Percentiles rank a stretch among this genome's conserved stretches.
Evolutionary conservation across 1,140 invertebrate genomes (phyloP).

Genomic region (Philopotamus ludificatus): DNA sequence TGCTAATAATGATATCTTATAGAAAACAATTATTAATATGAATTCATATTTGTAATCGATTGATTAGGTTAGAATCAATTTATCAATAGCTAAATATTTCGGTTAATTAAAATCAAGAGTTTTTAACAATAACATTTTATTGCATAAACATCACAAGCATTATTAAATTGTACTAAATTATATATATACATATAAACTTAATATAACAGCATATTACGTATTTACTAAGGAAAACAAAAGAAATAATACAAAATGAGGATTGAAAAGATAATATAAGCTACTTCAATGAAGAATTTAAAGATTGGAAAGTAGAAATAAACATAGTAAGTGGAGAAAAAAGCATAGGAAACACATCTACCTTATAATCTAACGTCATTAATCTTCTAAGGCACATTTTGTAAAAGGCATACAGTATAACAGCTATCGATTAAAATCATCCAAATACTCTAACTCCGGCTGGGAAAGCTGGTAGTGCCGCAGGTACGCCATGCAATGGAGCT

Average conservation of each 20-base stretch:
- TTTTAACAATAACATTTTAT: constrained; percentile 5
- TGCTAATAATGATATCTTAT: no score
- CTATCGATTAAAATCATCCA: not conserved
- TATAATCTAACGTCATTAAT: constrained; percentile 28
- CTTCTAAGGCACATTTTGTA: constrained; percentile 32
- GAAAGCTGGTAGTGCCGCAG: constrained; percentile 25
- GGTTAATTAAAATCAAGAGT: no score
- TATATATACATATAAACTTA: constrained; percentile 11
- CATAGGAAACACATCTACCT: constrained; percentile 9
- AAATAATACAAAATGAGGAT: constrained; percentile 2
- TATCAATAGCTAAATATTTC: no score
- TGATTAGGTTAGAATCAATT: no score
- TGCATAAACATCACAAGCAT: constrained; percentile 19
- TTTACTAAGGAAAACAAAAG: not conserved
- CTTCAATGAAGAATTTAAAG: not conserved
- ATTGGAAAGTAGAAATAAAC: not conserved
- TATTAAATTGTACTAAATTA: not conserved
- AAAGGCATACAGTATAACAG: constrained; percentile 5
- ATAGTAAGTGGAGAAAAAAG: constrained; percentile 8
- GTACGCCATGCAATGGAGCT: constrained; percentile 23
- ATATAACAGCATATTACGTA: constrained; percentile 4
- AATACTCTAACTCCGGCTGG: constrained; percentile 35
- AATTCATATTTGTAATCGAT: no score
- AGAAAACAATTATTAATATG: no score
- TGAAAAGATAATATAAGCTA: not conserved